These are phyloP conservation scores for Pseudorhombus dupliciocellatus DNA, from an alignment of 2,113 vertebrate genomes.

Conservation along the genomic window DNA sequence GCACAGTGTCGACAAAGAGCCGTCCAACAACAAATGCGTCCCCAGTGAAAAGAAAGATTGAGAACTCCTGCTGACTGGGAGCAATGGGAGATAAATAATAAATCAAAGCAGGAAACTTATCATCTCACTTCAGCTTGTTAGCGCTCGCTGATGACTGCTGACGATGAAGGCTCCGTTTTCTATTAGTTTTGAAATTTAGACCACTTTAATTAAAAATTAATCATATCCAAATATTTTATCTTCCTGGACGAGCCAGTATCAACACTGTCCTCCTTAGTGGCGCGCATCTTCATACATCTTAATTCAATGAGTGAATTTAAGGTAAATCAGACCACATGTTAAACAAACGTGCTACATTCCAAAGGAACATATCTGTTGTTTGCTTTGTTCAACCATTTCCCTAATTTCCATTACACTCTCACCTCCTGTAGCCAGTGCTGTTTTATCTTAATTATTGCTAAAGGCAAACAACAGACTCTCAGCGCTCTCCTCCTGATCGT, in stretches of 20 bases:
- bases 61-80: not conserved
- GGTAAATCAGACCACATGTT: not conserved
- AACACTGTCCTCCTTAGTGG: not conserved
- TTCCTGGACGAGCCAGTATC: not conserved
- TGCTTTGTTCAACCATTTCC: not conserved
- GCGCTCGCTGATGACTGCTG: not conserved
- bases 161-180: not conserved
- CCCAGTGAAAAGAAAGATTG: not conserved
- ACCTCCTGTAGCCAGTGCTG: not conserved
- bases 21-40: not conserved
- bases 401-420: not conserved
- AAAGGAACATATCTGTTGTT: not conserved
- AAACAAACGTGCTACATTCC: not conserved
- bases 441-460: constrained; percentile 28
- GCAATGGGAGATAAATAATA: not conserved
- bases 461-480: constrained; percentile 17
- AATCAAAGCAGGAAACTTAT: not conserved
- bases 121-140: not conserved
- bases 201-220: not conserved
- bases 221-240: not conserved
- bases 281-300: not conserved
- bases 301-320: no score
- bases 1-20: not conserved
- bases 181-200: not conserved
- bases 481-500: constrained; percentile 18